A percentile compares a stretch with the other conserved stretches of the same genome.
phyloP scores from a whole-genome alignment of 2,113 vertebrate genomes.

The Ascaphus truei region DNA sequence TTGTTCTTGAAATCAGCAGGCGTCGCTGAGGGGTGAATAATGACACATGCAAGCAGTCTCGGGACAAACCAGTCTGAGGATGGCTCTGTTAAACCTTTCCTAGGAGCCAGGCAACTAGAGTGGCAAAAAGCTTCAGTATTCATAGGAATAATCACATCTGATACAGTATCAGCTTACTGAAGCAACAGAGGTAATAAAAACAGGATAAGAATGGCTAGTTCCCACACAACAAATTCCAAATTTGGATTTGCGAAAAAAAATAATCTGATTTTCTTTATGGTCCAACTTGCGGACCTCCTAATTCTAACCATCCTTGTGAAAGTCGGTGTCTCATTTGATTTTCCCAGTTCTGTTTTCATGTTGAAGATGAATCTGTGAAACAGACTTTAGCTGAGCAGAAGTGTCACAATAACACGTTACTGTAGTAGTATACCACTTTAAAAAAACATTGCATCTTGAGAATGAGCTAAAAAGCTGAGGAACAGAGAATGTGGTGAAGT shows the following conservation, averaged over 20 bases:
- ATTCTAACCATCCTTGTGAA: constrained; percentile 21
- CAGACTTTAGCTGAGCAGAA: background rate
- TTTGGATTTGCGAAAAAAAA: too few species aligned
- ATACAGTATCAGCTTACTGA: background rate
- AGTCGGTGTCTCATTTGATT: too few species aligned
- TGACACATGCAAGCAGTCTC: background rate
- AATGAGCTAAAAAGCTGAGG: background rate
- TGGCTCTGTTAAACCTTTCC: background rate
- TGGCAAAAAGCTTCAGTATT: background rate
- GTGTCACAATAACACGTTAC: background rate
- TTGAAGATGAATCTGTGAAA: constrained; percentile 2
- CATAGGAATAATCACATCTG: background rate
- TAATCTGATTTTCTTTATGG: background rate
- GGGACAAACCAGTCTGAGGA: background rate
- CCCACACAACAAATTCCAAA: too few species aligned
- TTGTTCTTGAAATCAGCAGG: background rate
- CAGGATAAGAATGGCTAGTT: too few species aligned
- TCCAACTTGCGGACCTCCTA: background rate
- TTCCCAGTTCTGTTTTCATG: too few species aligned
- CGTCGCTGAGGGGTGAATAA: background rate
- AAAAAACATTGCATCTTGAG: too few species aligned
- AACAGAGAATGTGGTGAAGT: background rate
- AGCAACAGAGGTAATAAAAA: too few species aligned
- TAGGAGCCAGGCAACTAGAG: background rate
- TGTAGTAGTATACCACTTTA: too few species aligned